Base-by-base conservation (phyloP, 2,797 vertebrate species). In the Bovichtus variegatus region DNA sequence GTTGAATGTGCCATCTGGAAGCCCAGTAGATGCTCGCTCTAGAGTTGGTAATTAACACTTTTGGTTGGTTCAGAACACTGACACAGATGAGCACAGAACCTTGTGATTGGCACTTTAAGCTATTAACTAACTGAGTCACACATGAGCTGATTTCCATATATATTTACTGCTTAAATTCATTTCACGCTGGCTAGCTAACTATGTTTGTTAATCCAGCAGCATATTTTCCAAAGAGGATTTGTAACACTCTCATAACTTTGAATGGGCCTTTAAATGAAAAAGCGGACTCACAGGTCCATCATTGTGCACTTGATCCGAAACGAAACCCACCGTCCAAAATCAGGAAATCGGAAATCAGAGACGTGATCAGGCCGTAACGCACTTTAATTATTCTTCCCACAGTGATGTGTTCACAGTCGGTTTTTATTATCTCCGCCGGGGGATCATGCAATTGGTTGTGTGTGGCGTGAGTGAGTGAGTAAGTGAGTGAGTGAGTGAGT, bases 1-100 rank as follows among this genome's bases (percentile, higher is more conserved):
- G 76, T 51, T 74, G 73, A 71, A 70, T 75, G 67, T 78, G 74
- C 83, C 81, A 76, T 62, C 74, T 69, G 34, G 36, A 53, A n/a
- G 18, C 19, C 40, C 29, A 18, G 23, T 40, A 46, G 43, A 55
- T 31, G 47, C 25, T 27, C 40, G 13, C 27, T 23, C 29, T 21
- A 27, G 34, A 41, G 16, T 8, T 57, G 1, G 16, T 44, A 44
- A 60, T 74, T 25, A 71, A 38, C 41, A 38, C 21, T 40, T 66
- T 23, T 53, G 27, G 21, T 41, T 18, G 62, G 25, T 29, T 50
- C 54, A 70, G n/a, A 25, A 46, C 38, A 25, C 13, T 36, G 21
- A 58, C 29, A 44, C 29, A 23, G 19, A 44, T 29, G 21, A 21
- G 34, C 9, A 54, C 3, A 9, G 41, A 10, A 44, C 34, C 7